These are phyloP conservation scores for Balaeniceps rex DNA, from an alignment of 2,113 vertebrate genomes.

Conservation along the genomic window DNA sequence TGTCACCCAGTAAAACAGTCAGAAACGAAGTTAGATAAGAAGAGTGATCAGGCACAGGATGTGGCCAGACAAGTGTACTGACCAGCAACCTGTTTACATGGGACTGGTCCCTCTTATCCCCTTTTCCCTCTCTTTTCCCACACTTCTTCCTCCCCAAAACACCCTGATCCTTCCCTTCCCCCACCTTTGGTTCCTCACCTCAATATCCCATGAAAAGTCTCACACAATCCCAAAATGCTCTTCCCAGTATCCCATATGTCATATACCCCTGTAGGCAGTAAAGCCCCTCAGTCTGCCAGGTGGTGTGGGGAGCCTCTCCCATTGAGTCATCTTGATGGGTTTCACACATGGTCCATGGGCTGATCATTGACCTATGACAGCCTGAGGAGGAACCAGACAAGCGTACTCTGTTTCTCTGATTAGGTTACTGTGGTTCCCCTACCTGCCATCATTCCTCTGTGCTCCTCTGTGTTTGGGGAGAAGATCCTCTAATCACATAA, in stretches of 20 bases:
- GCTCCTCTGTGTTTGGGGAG: neutral
- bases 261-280: neutral
- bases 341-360: neutral
- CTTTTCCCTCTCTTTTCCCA: neutral
- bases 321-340: neutral
- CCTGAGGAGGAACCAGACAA: neutral
- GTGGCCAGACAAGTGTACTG: neutral
- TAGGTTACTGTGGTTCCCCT: neutral
- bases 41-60: neutral
- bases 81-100: neutral
- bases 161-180: neutral
- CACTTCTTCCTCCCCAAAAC: neutral
- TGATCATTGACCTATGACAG: neutral
- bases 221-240: neutral
- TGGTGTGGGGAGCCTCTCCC: neutral
- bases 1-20: neutral
- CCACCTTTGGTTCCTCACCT: neutral
- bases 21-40: neutral
- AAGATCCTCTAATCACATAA: neutral
- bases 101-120: neutral
- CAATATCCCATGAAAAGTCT: neutral
- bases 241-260: neutral
- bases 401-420: neutral
- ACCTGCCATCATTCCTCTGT: neutral
- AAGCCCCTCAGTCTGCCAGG: neutral